These are phyloP conservation scores for Sisyra terminalis DNA, from an alignment of 2,888 invertebrate species.

Conservation along the genomic window DNA sequence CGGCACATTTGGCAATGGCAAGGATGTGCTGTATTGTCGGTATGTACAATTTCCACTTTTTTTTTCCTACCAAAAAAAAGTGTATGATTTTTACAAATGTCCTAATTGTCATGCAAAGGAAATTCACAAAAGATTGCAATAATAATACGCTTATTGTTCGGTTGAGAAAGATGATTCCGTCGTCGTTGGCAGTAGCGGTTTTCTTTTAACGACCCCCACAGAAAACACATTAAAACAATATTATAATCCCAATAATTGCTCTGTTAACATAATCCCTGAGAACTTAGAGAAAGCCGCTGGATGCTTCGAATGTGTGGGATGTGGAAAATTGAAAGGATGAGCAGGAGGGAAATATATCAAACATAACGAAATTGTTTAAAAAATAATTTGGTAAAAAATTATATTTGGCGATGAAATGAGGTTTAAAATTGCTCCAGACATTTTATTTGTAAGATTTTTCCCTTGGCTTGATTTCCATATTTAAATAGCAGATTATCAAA, in stretches of 20 bases:
- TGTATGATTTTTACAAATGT: conserved; percentile 2
- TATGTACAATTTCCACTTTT: conserved; percentile 27
- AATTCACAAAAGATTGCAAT: background rate
- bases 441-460: too few species aligned
- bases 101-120: conserved; percentile 8
- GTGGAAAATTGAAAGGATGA: too few species aligned
- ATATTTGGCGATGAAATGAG: too few species aligned
- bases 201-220: conserved; percentile 21
- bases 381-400: too few species aligned
- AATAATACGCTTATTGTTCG: background rate
- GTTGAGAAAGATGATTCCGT: background rate
- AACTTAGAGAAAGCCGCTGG: too few species aligned
- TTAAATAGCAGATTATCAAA: too few species aligned
- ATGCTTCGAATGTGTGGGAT: too few species aligned
- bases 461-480: too few species aligned
- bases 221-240: conserved; percentile 28
- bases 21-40: conserved; percentile 52
- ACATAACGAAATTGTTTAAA: too few species aligned
- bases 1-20: conserved; percentile 49
- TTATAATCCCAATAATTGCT: conserved; percentile 30
- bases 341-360: too few species aligned
- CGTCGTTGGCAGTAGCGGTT: conserved; percentile 2
- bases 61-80: background rate
- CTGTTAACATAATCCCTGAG: conserved; percentile 9
- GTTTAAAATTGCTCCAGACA: too few species aligned